Conservation (phyloP, 2,888 invertebrate species). For the Chymomyza caudatula region DNA sequence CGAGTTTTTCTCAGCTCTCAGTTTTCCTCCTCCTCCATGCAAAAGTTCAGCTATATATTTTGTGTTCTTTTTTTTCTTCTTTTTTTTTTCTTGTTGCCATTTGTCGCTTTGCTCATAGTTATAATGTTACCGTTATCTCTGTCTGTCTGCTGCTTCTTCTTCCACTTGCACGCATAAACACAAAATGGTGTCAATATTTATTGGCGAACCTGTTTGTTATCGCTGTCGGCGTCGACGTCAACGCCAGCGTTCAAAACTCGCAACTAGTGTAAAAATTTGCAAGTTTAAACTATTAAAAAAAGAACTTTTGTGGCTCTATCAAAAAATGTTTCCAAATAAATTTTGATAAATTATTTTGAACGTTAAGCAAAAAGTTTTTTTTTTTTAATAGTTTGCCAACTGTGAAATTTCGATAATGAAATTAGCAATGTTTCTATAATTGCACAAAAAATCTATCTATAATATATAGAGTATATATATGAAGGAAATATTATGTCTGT, state of each 20-base stretch:
- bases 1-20: slow-evolving; percentile 7
- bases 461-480: too few relatives aligned
- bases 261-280: slow-evolving; percentile 52
- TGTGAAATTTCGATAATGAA: background rate
- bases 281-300: slow-evolving; percentile 68
- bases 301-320: slow-evolving; percentile 28
- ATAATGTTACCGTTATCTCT: slow-evolving; percentile 60
- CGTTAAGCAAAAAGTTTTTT: background rate
- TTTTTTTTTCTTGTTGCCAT: background rate
- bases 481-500: too few relatives aligned
- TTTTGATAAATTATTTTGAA: slow-evolving; percentile 36
- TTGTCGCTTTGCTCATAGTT: background rate
- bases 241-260: background rate
- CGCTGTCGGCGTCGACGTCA: slow-evolving; percentile 30
- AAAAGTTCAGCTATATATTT: background rate
- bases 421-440: background rate
- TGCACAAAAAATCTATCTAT: too few relatives aligned
- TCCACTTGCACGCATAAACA: slow-evolving; percentile 37
- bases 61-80: background rate
- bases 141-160: slow-evolving; percentile 13
- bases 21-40: too few relatives aligned
- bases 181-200: slow-evolving; percentile 73
- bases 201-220: slow-evolving; percentile 73
- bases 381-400: background rate
- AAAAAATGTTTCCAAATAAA: slow-evolving; percentile 52